Conservation (phyloP, 2,113 vertebrate genomes). For the Apaloderma vittatum region DNA sequence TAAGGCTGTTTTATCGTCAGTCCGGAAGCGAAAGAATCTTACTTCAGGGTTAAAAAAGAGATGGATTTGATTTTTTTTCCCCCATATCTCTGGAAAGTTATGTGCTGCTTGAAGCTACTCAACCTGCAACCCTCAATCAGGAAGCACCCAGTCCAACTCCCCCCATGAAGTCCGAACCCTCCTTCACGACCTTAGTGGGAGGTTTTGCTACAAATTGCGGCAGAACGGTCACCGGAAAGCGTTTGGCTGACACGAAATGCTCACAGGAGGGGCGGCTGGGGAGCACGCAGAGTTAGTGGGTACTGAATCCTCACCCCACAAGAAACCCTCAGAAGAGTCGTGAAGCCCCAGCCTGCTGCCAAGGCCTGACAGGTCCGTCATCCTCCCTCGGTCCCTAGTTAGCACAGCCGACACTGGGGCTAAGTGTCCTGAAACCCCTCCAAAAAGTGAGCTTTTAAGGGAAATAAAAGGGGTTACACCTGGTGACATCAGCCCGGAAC, state of each 20-base stretch:
- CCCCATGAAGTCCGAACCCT: neutral
- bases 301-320: neutral
- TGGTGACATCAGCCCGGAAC: neutral
- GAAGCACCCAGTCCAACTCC: neutral
- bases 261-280: neutral
- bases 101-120: accelerated
- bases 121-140: neutral
- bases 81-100: neutral
- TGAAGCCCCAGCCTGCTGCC: neutral
- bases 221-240: neutral
- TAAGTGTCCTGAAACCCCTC: neutral
- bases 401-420: neutral
- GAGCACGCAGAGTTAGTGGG: neutral
- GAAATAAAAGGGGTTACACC: neutral
- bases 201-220: neutral
- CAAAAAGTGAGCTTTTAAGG: too few species aligned
- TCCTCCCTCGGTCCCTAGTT: neutral
- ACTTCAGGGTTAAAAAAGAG: neutral
- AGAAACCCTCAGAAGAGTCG: neutral
- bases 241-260: neutral
- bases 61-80: neutral
- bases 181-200: neutral
- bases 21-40: neutral
- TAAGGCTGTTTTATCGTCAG: neutral
- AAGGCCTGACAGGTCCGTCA: neutral